These are phyloP conservation scores for Macquaria australasica DNA, from an alignment of 2,113 vertebrate genomes.

Conservation along the genomic window DNA sequence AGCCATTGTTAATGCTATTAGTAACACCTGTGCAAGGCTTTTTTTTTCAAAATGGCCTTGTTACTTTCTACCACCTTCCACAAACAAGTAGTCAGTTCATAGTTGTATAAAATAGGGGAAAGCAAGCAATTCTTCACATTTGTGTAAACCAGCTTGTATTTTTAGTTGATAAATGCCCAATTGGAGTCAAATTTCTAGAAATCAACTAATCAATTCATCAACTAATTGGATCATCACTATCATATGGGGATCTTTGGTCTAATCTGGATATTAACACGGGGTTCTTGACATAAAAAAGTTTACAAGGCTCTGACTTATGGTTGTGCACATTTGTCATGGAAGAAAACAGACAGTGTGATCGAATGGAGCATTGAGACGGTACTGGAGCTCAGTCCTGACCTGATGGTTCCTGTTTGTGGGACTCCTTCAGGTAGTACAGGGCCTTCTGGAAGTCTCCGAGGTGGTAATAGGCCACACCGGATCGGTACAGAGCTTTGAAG, in stretches of 20 bases:
- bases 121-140: background rate
- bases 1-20: too few species aligned
- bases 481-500: conserved; percentile 98
- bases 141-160: too few species aligned
- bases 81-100: too few species aligned
- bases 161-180: too few species aligned
- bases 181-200: background rate
- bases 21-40: too few species aligned
- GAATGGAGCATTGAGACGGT: background rate
- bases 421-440: conserved; percentile 97
- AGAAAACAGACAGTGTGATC: too few species aligned
- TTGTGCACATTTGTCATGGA: too few species aligned
- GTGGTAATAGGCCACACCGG: conserved; percentile 98
- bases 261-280: too few species aligned
- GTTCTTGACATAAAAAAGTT: too few species aligned
- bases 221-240: background rate
- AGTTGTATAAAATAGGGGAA: background rate
- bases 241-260: background rate
- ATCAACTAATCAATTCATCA: background rate
- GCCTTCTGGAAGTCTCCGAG: conserved; percentile 98
- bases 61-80: too few species aligned
- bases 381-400: conserved; percentile 78
- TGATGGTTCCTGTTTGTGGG: conserved; percentile 94
- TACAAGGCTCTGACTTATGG: too few species aligned
- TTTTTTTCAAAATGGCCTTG: too few species aligned